Percentiles rank a stretch among this genome's conserved stretches.
Conservation (phyloP, 2,888 invertebrate genomes). For the Amiota minor region DNA sequence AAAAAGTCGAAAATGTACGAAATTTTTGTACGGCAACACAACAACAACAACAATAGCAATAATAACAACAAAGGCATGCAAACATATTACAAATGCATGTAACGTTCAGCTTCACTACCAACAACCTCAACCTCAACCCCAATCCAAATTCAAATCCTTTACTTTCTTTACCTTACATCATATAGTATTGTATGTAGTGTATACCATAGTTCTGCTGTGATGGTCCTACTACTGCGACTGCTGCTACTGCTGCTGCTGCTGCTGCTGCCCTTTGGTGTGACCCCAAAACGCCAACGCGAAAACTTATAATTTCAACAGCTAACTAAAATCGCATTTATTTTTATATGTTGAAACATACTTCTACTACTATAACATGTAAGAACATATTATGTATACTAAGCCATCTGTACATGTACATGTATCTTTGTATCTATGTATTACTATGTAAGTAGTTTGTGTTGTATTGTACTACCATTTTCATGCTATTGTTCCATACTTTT, state of each 20-base stretch:
- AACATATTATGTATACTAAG: no score
- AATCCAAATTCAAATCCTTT: neutral
- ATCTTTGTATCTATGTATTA: neutral
- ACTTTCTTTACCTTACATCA: neutral
- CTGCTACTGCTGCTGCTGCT: no score
- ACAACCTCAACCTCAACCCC: neutral
- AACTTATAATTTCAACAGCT: constrained; percentile 18
- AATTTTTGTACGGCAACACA: neutral
- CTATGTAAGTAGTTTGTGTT: neutral
- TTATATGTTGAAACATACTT: no score
- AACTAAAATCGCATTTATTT: constrained; percentile 20
- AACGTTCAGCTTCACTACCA: constrained; percentile 1
- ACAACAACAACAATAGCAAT: constrained; percentile 15
- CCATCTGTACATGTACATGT: neutral
- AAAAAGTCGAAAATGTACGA: neutral
- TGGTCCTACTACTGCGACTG: no score
- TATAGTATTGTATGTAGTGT: no score
- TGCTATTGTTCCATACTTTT: neutral
- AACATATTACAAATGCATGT: constrained; percentile 11
- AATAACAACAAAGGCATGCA: neutral
- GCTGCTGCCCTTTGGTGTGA: neutral
- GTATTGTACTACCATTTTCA: neutral
- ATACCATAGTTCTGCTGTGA: no score
- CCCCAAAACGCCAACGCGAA: neutral
- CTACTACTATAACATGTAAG: no score